Evolutionary conservation across 2,888 invertebrate species (phyloP).

Genomic region (Sepiola atlantica): DNA sequence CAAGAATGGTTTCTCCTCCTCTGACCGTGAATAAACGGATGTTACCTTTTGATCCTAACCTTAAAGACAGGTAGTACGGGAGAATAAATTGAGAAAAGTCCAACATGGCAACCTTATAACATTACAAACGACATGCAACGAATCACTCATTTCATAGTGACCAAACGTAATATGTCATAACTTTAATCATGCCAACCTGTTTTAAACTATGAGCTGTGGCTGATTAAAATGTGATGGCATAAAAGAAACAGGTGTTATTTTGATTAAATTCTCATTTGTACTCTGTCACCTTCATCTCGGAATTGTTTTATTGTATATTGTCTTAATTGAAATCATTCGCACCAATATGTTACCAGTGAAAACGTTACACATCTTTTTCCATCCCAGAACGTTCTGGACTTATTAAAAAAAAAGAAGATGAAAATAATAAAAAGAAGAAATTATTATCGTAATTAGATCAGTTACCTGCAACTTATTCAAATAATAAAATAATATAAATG

Average conservation of each 20-base stretch:
- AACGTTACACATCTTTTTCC: not conserved
- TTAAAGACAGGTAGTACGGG: too few relatives aligned
- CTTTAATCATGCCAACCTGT: not conserved
- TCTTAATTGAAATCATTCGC: not conserved
- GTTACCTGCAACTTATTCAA: not conserved
- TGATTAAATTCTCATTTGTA: slow-evolving; percentile 4
- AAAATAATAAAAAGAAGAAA: not conserved
- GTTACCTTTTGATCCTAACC: not conserved
- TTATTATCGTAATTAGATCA: not conserved
- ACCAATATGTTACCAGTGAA: not conserved
- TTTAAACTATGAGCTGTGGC: not conserved
- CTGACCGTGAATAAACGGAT: too few relatives aligned
- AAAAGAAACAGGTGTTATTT: not conserved
- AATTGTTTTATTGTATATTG: not conserved
- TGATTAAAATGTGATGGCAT: not conserved
- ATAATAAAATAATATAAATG: too few relatives aligned
- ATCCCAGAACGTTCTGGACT: not conserved
- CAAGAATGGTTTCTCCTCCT: too few relatives aligned
- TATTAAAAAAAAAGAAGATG: too few relatives aligned
- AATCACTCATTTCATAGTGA: not conserved
- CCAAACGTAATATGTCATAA: not conserved
- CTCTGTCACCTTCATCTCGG: not conserved
- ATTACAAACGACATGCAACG: not conserved
- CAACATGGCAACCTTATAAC: not conserved
- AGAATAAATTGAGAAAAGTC: not conserved